Conservation (phyloP, 37 sponge, comb jelly and placozoan species). For the Bolinopsis microptera region DNA sequence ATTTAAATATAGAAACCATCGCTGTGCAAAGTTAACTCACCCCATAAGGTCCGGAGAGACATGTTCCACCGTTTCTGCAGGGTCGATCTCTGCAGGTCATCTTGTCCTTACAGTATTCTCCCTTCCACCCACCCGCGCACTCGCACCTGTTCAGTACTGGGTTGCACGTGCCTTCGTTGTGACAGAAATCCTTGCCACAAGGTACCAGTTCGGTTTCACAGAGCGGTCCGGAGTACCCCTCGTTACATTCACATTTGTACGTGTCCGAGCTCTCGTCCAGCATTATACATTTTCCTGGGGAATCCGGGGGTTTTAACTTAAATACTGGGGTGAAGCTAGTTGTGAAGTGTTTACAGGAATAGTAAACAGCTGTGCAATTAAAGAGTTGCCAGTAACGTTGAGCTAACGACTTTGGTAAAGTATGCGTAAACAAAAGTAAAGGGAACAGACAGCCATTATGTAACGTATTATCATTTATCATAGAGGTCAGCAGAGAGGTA, state of each 20-base stretch:
- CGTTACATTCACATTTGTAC: neutral
- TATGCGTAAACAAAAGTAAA: too few relatives aligned
- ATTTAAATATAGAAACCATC: too few relatives aligned
- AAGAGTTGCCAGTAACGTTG: too few relatives aligned
- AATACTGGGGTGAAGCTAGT: too few relatives aligned
- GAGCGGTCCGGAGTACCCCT: neutral
- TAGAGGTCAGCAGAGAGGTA: neutral
- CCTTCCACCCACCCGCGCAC: neutral
- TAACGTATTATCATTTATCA: too few relatives aligned
- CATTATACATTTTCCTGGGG: neutral
- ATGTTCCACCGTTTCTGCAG: conserved; percentile 71
- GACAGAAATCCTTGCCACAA: neutral
- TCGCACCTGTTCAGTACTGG: neutral
- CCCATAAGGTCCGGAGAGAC: conserved; percentile 10
- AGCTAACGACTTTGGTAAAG: too few relatives aligned
- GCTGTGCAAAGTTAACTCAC: too few relatives aligned
- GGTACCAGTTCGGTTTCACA: neutral
- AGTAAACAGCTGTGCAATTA: too few relatives aligned
- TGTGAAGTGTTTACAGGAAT: too few relatives aligned
- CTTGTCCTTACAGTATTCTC: neutral
- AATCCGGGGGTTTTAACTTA: neutral
- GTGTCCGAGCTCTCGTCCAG: neutral
- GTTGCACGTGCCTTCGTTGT: conserved; percentile 20
- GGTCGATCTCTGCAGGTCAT: conserved; percentile 64
- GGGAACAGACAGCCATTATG: too few relatives aligned